Percentiles rank a stretch among this genome's conserved stretches.
phyloP scores from a whole-genome alignment of 1,140 invertebrate genomes.

The Linepithema humile region DNA sequence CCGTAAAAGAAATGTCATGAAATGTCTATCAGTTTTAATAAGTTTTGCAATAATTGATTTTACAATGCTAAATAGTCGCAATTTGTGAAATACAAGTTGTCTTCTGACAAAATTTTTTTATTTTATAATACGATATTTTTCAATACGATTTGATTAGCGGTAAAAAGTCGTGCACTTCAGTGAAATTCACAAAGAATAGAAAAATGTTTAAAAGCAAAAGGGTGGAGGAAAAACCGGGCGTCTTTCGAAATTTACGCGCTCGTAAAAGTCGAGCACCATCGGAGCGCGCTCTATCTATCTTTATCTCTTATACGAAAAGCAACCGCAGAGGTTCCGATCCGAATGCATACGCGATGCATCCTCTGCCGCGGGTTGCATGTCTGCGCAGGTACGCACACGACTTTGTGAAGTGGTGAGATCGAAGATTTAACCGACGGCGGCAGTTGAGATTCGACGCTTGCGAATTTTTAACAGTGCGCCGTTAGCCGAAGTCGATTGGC shows the following conservation, averaged over 20 bases:
- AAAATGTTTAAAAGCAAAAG: neutral
- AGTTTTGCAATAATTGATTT: neutral
- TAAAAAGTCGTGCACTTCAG: neutral
- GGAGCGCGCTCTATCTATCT: conserved; percentile 77
- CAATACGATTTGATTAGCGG: neutral
- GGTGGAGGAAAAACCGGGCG: conserved; percentile 52
- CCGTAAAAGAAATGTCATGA: neutral
- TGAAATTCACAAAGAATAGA: conserved; percentile 5
- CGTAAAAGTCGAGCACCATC: conserved; percentile 85
- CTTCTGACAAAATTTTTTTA: neutral
- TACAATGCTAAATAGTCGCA: neutral
- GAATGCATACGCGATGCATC: conserved; percentile 49
- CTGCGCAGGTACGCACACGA: conserved; percentile 1
- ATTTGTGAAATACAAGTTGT: neutral
- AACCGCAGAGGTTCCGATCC: conserved; percentile 22
- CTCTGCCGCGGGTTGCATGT: neutral
- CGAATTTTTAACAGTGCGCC: conserved; percentile 55
- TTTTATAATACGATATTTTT: neutral
- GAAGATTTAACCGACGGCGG: conserved; percentile 56
- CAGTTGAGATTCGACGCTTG: conserved; percentile 65
- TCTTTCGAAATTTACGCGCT: conserved; percentile 82
- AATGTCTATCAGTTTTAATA: neutral
- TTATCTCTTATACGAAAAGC: conserved; percentile 57
- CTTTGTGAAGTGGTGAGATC: conserved; percentile 29
- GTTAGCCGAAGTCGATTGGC: neutral